Conservation (phyloP, 2,888 invertebrate species). For the Penaeus monodon region DNA sequence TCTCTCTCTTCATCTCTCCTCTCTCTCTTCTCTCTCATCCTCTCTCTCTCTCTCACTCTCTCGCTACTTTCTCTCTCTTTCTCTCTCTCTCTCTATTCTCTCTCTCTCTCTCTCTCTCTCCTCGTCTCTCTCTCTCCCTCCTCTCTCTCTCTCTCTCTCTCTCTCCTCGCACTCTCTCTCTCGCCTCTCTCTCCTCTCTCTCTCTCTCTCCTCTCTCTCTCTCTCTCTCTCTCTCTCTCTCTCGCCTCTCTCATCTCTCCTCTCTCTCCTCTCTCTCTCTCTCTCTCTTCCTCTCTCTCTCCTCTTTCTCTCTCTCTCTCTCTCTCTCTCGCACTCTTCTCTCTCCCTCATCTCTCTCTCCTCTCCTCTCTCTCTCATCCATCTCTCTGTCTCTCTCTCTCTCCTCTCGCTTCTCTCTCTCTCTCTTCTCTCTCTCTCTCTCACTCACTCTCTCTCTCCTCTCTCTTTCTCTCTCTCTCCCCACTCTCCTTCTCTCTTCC, state of each 20-base stretch:
- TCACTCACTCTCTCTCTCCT: not conserved
- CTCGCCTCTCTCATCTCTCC: no score
- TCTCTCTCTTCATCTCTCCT: constrained; percentile 10
- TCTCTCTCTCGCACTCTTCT: not conserved
- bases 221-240: constrained; percentile 1
- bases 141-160: not conserved
- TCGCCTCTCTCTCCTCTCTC: no score
- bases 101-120: not conserved
- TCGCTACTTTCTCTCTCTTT: constrained; percentile 7
- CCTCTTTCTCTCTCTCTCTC: not conserved
- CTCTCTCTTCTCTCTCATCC: not conserved
- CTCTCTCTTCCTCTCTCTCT: constrained; percentile 7
- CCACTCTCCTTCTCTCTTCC: not conserved
- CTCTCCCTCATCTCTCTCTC: constrained; percentile 4
- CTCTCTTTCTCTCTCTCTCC: not conserved
- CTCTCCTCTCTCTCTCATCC: constrained; percentile 65
- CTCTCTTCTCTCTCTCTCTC: constrained; percentile 17
- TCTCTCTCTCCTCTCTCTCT: constrained; percentile 19
- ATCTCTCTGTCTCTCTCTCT: not conserved
- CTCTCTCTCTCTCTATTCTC: not conserved
- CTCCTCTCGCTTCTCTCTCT: not conserved
- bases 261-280: not conserved
- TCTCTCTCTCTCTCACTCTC: not conserved
- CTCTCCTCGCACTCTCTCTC: no score
- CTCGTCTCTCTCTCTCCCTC: constrained; percentile 12